These are phyloP conservation scores for Bovichtus variegatus DNA, from an alignment of 2,797 vertebrate genomes.

Conservation along the genomic window DNA sequence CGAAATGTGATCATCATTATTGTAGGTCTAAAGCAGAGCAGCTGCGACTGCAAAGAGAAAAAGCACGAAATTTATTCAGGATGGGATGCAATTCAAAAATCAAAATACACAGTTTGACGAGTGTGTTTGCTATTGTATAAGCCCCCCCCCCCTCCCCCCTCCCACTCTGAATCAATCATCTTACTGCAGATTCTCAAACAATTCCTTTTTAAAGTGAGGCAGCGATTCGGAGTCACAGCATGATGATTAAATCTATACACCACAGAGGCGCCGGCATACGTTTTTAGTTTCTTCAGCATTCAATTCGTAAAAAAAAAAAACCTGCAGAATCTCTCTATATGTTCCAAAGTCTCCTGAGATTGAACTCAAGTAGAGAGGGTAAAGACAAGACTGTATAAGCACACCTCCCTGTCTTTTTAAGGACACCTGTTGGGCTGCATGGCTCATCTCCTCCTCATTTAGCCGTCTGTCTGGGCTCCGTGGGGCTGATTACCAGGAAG, in stretches of 20 bases:
- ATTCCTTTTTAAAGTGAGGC: conserved; percentile 64
- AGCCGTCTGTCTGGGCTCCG: conserved; percentile 83
- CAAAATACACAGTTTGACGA: conserved; percentile 67
- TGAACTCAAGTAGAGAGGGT: conserved; percentile 52
- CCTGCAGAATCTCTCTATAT: conserved; percentile 49
- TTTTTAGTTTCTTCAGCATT: conserved; percentile 33
- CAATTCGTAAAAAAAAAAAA: conserved; percentile 66
- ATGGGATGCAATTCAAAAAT: conserved; percentile 50
- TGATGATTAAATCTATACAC: conserved; percentile 71
- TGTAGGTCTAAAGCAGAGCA: conserved; percentile 71
- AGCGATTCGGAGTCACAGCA: conserved; percentile 55
- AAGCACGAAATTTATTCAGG: conserved; percentile 48
- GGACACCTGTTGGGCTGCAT: conserved; percentile 83
- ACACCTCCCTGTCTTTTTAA: conserved; percentile 77
- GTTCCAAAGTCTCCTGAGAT: conserved; percentile 51
- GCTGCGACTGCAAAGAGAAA: conserved; percentile 59
- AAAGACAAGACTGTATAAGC: conserved; percentile 49
- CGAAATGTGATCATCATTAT: conserved; percentile 77
- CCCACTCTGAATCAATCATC: conserved; percentile 67
- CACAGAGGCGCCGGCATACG: conserved; percentile 23
- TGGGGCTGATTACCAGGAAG: conserved; percentile 84
- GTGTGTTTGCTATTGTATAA: conserved; percentile 57
- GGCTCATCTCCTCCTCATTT: conserved; percentile 86
- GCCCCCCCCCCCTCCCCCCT: neutral
- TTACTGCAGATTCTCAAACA: conserved; percentile 61